Evolutionary conservation across 2,113 vertebrate species (phyloP), one percentile per base, ranked within the genome.

Genomic region (Eptesicus fuscus): DNA sequence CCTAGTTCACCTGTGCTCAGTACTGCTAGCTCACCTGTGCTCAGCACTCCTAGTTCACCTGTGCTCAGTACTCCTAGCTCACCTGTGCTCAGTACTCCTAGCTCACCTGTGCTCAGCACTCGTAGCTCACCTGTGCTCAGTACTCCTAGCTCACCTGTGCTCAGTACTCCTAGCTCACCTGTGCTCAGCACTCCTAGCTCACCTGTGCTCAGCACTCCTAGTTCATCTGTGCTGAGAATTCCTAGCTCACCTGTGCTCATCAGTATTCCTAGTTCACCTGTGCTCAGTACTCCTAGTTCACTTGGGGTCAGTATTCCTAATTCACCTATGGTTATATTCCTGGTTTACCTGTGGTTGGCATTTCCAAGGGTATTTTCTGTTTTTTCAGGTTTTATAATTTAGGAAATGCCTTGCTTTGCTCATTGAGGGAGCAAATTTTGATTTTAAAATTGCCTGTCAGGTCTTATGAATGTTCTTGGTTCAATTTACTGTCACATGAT

Each of bases 261-360:
- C 37, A 10, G 30, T 16, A 65, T 13, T 65, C 63, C 63, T 65
- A 2, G 67, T 4, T 69, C 35, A 37, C 4, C 69, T 71, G 69
- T 13, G 37, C 4, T 4, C 74, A 30, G 44, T 9, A 4, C 17
- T 49, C 44, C 44, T 49, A 2, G 4, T 18, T 49, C 32, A 12
- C 9, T 32, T 35, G 30, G 2, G 49, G 3, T 35, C 49, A 12
- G 76, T 2, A 14, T 4, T 35, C 47, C 47, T 23, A 4, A 2
- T 18, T 32, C 14, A 30, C 73, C 73, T 76, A 18, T n/a, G 74
- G 28, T n/a, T 18, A 18, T 5, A 30, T n/a, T 51, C 44, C 30
- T 11, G 2, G 23, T 40, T 6, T 28, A 6, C 2, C 18, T 7
- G 0, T 11, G 9, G 7, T 22, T 12, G 2, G 70, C 47, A 2